Percentiles rank a stretch among this genome's conserved stretches.
These are phyloP conservation scores for Sciurus niger DNA, from an alignment of 2,113 vertebrate species.

Conservation along the genomic window DNA sequence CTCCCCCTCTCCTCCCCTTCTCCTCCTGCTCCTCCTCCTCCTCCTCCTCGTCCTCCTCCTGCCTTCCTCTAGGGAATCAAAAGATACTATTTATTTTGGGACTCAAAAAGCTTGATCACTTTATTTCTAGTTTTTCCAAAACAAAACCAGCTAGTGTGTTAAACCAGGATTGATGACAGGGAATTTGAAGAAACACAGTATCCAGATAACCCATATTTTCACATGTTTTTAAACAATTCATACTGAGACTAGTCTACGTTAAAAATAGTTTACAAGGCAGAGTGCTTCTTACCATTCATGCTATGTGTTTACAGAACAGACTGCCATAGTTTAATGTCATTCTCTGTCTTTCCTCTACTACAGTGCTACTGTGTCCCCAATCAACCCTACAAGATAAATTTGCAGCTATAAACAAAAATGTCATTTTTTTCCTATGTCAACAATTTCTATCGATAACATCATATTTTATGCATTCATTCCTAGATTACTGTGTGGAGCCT, in stretches of 20 bases:
- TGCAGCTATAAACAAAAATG: constrained; percentile 64
- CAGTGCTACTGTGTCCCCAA: constrained; percentile 73
- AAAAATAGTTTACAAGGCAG: constrained; percentile 73
- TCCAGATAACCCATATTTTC: constrained; percentile 78
- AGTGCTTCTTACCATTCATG: constrained; percentile 62
- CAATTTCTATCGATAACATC: constrained; percentile 74
- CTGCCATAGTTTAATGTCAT: constrained; percentile 46
- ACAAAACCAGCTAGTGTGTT: constrained; percentile 74
- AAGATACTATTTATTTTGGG: constrained; percentile 69
- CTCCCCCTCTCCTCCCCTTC: too few relatives aligned
- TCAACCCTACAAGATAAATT: constrained; percentile 54
- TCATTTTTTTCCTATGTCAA: constrained; percentile 75
- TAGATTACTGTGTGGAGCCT: constrained; percentile 55
- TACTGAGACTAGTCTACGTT: constrained; percentile 68
- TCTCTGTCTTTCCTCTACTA: constrained; percentile 52
- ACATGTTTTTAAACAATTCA: constrained; percentile 72
- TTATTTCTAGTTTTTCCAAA: constrained; percentile 59
- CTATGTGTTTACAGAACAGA: constrained; percentile 64
- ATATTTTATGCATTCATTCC: constrained; percentile 71
- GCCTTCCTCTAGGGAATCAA: constrained; percentile 44
- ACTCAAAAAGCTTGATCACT: constrained; percentile 38
- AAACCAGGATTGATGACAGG: constrained; percentile 67
- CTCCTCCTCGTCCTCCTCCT: background rate
- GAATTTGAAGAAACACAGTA: constrained; percentile 66
- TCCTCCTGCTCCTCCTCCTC: too few relatives aligned